Evolutionary conservation across 2,113 vertebrate species (phyloP).

Genomic region (Tachuris rubrigastra): DNA sequence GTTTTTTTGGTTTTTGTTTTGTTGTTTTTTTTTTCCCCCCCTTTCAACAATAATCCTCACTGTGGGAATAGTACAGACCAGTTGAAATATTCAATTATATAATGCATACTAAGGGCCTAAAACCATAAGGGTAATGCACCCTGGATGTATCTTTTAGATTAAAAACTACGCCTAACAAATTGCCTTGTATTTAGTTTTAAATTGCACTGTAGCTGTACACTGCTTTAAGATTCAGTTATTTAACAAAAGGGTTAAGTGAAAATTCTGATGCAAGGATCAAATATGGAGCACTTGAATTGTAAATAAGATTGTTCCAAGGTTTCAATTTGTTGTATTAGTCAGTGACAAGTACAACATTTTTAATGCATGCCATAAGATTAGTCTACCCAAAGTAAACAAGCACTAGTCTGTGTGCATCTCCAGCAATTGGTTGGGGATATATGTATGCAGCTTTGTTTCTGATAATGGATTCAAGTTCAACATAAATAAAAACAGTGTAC

Average conservation of each 20-base stretch:
- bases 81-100: conserved; percentile 28
- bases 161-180: not conserved
- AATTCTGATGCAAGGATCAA: conserved; percentile 32
- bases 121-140: not conserved
- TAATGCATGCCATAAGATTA: conserved; percentile 72
- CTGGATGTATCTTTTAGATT: not conserved
- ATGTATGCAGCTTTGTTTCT: conserved; percentile 74
- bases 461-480: conserved; percentile 72
- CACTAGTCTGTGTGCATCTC: conserved; percentile 60
- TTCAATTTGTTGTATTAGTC: conserved; percentile 67
- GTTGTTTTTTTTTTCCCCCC: too few species aligned
- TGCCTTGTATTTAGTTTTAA: not conserved
- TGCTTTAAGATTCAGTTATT: not conserved
- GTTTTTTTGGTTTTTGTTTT: not conserved
- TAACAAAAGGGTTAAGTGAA: conserved; percentile 24
- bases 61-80: conserved; percentile 3
- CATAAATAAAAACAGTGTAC: conserved; percentile 71
- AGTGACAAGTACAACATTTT: conserved; percentile 70
- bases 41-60: not conserved
- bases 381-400: conserved; percentile 69
- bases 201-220: not conserved
- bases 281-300: conserved; percentile 13
- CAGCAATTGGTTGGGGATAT: conserved; percentile 45
- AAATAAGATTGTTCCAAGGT: conserved; percentile 15
- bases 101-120: not conserved